Evolutionary conservation across 2,797 vertebrate genomes (phyloP).

Genomic region (Tamandua tetradactyla): DNA sequence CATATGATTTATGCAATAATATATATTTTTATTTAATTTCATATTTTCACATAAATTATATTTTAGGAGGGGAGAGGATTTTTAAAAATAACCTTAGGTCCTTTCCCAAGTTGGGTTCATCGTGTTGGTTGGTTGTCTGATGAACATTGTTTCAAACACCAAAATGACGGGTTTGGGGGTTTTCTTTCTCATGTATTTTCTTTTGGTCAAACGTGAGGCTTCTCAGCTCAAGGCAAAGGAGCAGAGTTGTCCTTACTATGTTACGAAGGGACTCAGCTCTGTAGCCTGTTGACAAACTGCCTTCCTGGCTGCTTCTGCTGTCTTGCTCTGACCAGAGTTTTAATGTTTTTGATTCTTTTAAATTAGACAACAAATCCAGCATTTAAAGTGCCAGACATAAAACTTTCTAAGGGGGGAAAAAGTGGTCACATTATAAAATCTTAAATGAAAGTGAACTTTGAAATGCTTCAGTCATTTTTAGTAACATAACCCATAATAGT

Average conservation of each 20-base stretch:
- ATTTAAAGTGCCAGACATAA: conserved; percentile 83
- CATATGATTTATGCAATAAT: conserved; percentile 97
- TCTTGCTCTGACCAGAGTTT: conserved; percentile 81
- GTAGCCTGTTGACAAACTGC: conserved; percentile 67
- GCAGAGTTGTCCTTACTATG: conserved; percentile 47
- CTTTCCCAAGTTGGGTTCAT: conserved; percentile 90
- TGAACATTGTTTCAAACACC: conserved; percentile 77
- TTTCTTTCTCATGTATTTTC: conserved; percentile 20
- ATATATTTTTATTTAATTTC: conserved; percentile 93
- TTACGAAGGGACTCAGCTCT: conserved; percentile 72
- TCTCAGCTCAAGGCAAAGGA: conserved; percentile 79
- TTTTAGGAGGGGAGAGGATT: conserved; percentile 89
- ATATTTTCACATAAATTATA: conserved; percentile 89
- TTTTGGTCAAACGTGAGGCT: conserved; percentile 80
- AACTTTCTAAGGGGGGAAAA: conserved; percentile 75
- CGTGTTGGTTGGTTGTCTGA: conserved; percentile 84
- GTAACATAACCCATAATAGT: conserved; percentile 79
- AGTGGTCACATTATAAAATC: conserved; percentile 64
- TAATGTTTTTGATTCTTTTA: conserved; percentile 79
- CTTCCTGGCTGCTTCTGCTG: conserved; percentile 65
- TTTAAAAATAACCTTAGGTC: conserved; percentile 89
- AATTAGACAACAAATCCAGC: conserved; percentile 82
- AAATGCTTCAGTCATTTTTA: conserved; percentile 66
- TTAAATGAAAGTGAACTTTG: conserved; percentile 69
- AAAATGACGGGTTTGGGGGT: conserved; percentile 8